Base-by-base conservation (phyloP, 2,797 vertebrate genomes). In the Sebastes variabilis region DNA sequence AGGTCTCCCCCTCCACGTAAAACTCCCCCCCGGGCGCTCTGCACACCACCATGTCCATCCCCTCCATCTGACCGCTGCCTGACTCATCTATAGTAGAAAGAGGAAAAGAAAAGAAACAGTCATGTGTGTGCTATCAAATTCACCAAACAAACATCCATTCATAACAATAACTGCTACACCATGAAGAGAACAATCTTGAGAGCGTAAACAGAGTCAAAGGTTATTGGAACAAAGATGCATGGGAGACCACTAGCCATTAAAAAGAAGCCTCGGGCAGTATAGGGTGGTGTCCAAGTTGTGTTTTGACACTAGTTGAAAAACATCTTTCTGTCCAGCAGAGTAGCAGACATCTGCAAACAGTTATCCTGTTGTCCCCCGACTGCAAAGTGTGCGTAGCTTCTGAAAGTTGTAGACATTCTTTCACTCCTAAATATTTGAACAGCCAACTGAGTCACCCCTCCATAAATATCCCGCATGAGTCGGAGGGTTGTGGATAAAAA, bases 1-100 rank as follows among this genome's bases (percentile, higher is more conserved):
- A 97, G n/a, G 95, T 96, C 87, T 97, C 96, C 14, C 96, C 96
- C 75, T 97, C 96, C 87, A 96, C 93, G 2, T 96, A 97, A 60
- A 96, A 94, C 5, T 96, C 95, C 5, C 96, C 96, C 0, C 94
- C 95, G 1, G 95, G 95, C 1, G 96, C 95, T 59, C 95, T 88
- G 87, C 96, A 97, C 78, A 96, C 96, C 87, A 95, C 95, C 93
- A 96, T 93, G 82, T 97, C 96, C 93, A 94, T 92, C 34, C 94
- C 95, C 64, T 95, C 96, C 2, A 87, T 89, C 87, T 94, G 95
- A 36, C 96, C 96, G 3, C 96, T 97, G 82, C 96, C 96, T 0
- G 94, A 93, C 65, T 96, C 96, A n/a, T 97, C 96, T 97, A 64
- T 42, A 85, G 74, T 0, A 76, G 11, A 77, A 8, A 32, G 49